A percentile compares a stretch with the other conserved stretches of the same genome.
phyloP scores from a whole-genome alignment of 2,888 invertebrate species.

The Tribolium freemani region DNA sequence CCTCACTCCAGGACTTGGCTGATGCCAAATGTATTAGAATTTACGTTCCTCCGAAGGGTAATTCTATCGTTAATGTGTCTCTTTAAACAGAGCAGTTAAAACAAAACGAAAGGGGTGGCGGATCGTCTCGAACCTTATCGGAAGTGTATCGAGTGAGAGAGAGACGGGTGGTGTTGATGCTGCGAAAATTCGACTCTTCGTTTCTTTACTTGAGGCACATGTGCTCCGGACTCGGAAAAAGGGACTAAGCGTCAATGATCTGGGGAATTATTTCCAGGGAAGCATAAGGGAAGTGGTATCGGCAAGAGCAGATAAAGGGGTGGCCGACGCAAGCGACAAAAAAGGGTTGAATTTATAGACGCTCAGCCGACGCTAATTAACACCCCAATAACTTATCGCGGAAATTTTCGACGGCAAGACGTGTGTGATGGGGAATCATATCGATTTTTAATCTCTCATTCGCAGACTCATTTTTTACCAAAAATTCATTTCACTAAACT shows the following conservation, averaged over 20 bases:
- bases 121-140: conserved; percentile 47
- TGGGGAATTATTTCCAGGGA: conserved; percentile 64
- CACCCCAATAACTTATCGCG: conserved; percentile 54
- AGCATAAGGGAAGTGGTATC: conserved; percentile 63
- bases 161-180: conserved; percentile 14
- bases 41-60: conserved; percentile 65
- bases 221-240: conserved; percentile 62
- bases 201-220: conserved; percentile 55
- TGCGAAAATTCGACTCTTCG: conserved; percentile 18
- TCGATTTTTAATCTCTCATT: not conserved
- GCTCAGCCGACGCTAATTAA: conserved; percentile 62
- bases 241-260: conserved; percentile 66
- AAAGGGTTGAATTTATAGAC: conserved; percentile 63
- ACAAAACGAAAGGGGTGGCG: conserved; percentile 63
- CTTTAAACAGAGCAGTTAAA: conserved; percentile 62
- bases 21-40: conserved; percentile 62
- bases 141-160: conserved; percentile 18
- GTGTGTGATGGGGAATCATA: not conserved
- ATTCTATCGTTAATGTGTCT: conserved; percentile 63
- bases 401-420: conserved; percentile 28
- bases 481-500: too few relatives aligned
- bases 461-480: too few relatives aligned
- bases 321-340: conserved; percentile 51
- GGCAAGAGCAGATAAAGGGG: conserved; percentile 65
- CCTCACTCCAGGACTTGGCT: conserved; percentile 8